Base-by-base conservation (phyloP, 2,888 invertebrate genomes). In the Rosalia funebris region DNA sequence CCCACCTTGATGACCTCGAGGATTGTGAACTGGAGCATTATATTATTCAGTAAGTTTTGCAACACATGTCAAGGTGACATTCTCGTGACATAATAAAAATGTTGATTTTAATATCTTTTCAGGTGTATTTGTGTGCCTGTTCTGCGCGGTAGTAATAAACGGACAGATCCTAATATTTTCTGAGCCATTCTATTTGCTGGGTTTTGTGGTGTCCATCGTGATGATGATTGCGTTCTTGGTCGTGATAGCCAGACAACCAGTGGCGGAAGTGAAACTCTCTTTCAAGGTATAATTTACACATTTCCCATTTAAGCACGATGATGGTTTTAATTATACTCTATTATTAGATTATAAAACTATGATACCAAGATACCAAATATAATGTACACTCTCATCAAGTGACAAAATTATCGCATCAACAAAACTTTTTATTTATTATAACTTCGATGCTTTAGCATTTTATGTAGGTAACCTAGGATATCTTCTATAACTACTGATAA, bases 201-300 rank as follows among this genome's bases (percentile, higher is more conserved):
- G 73, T 53, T 81, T 80, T 66, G 75, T 84, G 16, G 78, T 85
- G 37, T 67, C 75, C 14, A 74, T 84, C 34, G 42, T 75, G 19
- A 76, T 88, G 15, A 83, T 85, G 32, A 79, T 84, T 0, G 72
- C 84, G 20, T 80, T 91, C 32, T 72, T 88, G 2, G 82, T 88
- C 0, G 83, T 90, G 19, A 87, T 93, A 63, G 85, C 84, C 66
- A 82, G 91, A 31, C 93, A 93, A 80, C 93, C 93, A 0, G 80
- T 84, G 44, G 86, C 88, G 10, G 74, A 82, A 1, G 75, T 82
- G 1, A 81, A 89, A 59, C 82, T 93, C 42, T 85, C 90, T 1
- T 93, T 93, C 75, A 90, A 88, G 82, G 93, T 90, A 75, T n/a
- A n/a, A n/a, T n/a, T n/a, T n/a, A n/a, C n/a, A n/a, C n/a, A n/a